Percentiles rank a stretch among this genome's conserved stretches.
phyloP scores from a whole-genome alignment of 2,888 invertebrate species.

The Celastrina argiolus region DNA sequence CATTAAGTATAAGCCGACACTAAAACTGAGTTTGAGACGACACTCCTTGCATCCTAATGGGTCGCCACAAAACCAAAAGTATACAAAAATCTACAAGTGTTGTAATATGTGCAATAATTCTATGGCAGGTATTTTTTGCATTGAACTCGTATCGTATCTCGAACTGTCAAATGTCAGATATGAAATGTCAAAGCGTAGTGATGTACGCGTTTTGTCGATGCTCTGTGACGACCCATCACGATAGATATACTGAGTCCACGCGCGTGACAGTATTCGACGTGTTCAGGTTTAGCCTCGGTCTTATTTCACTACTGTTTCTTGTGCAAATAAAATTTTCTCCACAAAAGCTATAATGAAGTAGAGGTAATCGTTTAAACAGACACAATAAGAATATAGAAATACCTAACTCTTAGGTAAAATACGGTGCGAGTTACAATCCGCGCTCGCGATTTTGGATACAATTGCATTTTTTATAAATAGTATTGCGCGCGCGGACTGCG shows the following conservation, averaged over 20 bases:
- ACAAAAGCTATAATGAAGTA: conserved; percentile 72
- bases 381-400: conserved; percentile 75
- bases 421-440: conserved; percentile 30
- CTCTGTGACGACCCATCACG: conserved; percentile 23
- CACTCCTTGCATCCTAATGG: not conserved
- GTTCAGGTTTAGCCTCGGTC: conserved; percentile 51
- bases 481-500: conserved; percentile 22
- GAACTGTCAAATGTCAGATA: not conserved
- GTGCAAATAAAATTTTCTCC: conserved; percentile 68
- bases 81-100: not conserved
- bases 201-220: conserved; percentile 1
- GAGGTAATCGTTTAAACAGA: conserved; percentile 74
- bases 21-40: conserved; percentile 36
- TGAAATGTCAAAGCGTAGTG: conserved; percentile 5
- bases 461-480: conserved; percentile 27
- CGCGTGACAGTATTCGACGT: conserved; percentile 19
- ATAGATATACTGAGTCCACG: conserved; percentile 22
- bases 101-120: not conserved
- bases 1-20: conserved; percentile 59
- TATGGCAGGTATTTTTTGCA: not conserved
- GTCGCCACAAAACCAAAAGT: conserved; percentile 8
- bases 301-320: conserved; percentile 69
- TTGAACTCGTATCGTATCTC: not conserved
- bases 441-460: conserved; percentile 28
- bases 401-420: conserved; percentile 60